These are phyloP conservation scores for Mactra quadrangularis DNA, from an alignment of 1,140 invertebrate species.

Conservation along the genomic window DNA sequence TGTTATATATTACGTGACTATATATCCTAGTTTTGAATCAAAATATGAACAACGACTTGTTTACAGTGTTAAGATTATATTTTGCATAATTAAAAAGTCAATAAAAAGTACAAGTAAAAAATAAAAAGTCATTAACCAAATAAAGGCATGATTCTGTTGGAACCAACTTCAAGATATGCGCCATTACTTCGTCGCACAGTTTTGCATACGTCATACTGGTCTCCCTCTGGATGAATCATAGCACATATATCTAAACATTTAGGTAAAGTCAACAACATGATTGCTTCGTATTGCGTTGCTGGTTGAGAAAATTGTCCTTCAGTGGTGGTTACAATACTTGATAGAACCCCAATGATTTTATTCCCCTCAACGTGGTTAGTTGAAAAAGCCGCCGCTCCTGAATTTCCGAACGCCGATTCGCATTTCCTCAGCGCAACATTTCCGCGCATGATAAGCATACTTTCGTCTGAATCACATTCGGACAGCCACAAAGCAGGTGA, in stretches of 20 bases:
- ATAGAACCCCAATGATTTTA: slow-evolving; percentile 72
- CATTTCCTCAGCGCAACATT: slow-evolving; percentile 72
- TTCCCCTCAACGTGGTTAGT: slow-evolving; percentile 63
- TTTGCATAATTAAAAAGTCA: too few species aligned
- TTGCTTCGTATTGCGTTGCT: slow-evolving; percentile 53
- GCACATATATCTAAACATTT: slow-evolving; percentile 74
- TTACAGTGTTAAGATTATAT: too few species aligned
- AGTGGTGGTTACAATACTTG: slow-evolving; percentile 63
- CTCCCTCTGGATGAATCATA: slow-evolving; percentile 65
- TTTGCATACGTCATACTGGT: slow-evolving; percentile 66
- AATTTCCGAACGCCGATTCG: slow-evolving; percentile 71
- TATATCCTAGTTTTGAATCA: too few species aligned
- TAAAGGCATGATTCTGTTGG: slow-evolving; percentile 44
- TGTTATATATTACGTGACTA: too few species aligned
- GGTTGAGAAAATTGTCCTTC: not conserved
- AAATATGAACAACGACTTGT: too few species aligned
- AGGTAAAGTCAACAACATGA: slow-evolving; percentile 71
- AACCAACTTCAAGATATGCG: slow-evolving; percentile 29
- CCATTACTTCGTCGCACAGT: slow-evolving; percentile 8
- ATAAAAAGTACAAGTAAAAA: too few species aligned
- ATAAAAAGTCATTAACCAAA: slow-evolving; percentile 50
- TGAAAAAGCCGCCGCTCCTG: slow-evolving; percentile 72
- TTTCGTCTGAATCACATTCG: slow-evolving; percentile 61
- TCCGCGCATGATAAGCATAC: slow-evolving; percentile 65
- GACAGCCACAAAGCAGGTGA: slow-evolving; percentile 62